Conservation (phyloP, 2,888 invertebrate species). For the Sussaba pulchella region DNA sequence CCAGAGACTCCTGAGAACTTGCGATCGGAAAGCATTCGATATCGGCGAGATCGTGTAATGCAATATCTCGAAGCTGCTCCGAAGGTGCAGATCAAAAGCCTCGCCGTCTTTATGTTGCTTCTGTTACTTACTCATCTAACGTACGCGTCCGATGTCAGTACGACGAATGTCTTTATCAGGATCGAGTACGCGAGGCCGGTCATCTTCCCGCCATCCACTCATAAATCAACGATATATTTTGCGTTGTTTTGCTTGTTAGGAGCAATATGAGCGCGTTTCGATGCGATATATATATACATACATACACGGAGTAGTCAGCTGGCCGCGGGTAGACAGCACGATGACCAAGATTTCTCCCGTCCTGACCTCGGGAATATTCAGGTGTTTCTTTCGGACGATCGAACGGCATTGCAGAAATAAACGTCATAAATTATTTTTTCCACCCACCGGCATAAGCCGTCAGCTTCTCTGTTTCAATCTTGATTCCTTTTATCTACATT, state of each 20-base stretch:
- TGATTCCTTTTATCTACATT: neutral
- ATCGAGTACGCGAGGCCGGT: constrained; percentile 50
- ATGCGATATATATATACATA: constrained; percentile 13
- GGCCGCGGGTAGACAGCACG: constrained; percentile 25
- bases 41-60: constrained; percentile 19
- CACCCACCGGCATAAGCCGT: constrained; percentile 29
- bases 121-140: constrained; percentile 39
- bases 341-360: constrained; percentile 37
- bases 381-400: constrained; percentile 53
- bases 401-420: neutral
- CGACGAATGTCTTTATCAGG: constrained; percentile 68
- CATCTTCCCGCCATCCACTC: constrained; percentile 67
- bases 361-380: constrained; percentile 62
- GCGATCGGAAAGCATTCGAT: constrained; percentile 22
- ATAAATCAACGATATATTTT: constrained; percentile 79
- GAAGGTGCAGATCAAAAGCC: constrained; percentile 57
- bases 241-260: constrained; percentile 79
- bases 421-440: constrained; percentile 59
- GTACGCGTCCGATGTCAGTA: constrained; percentile 33
- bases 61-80: neutral
- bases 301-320: neutral
- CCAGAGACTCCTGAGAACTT: constrained; percentile 46
- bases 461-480: constrained; percentile 14
- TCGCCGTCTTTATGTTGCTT: constrained; percentile 46
- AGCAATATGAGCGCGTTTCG: constrained; percentile 66